Evolutionary conservation across 1,140 invertebrate species (phyloP).

Genomic region (Eupeodes corollae): DNA sequence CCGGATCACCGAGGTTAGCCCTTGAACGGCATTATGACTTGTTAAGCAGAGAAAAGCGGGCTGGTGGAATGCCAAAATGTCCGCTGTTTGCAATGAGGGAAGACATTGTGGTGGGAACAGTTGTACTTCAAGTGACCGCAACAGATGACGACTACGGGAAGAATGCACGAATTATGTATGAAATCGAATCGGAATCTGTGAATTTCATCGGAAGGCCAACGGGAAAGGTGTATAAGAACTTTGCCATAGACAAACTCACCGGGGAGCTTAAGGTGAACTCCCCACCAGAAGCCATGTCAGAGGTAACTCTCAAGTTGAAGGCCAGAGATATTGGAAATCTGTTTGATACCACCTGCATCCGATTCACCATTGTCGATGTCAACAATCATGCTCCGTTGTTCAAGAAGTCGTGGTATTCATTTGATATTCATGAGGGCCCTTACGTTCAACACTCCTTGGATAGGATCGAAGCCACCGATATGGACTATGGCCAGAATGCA

Average conservation of each 20-base stretch:
- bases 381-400: conserved; percentile 81
- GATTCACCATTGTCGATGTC: conserved; percentile 59
- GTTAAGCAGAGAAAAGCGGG: not conserved
- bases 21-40: conserved; percentile 8
- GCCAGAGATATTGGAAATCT: conserved; percentile 65
- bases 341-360: conserved; percentile 54
- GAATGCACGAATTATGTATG: conserved; percentile 67
- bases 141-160: conserved; percentile 65
- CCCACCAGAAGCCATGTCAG: conserved; percentile 59
- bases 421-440: conserved; percentile 67
- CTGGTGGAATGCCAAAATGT: conserved; percentile 14
- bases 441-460: conserved; percentile 60
- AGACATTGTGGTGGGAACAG: conserved; percentile 58
- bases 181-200: conserved; percentile 52
- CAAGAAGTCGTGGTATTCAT: conserved; percentile 67
- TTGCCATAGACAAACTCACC: conserved; percentile 57
- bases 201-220: conserved; percentile 37
- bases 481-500: conserved; percentile 63
- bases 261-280: conserved; percentile 68
- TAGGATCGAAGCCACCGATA: conserved; percentile 61
- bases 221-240: conserved; percentile 44
- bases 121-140: conserved; percentile 68
- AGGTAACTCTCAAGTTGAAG: conserved; percentile 64
- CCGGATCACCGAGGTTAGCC: conserved; percentile 22
- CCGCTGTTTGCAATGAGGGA: conserved; percentile 63